Conservation (phyloP, 2,888 invertebrate genomes). For the Gonocerus acuteangulatus region DNA sequence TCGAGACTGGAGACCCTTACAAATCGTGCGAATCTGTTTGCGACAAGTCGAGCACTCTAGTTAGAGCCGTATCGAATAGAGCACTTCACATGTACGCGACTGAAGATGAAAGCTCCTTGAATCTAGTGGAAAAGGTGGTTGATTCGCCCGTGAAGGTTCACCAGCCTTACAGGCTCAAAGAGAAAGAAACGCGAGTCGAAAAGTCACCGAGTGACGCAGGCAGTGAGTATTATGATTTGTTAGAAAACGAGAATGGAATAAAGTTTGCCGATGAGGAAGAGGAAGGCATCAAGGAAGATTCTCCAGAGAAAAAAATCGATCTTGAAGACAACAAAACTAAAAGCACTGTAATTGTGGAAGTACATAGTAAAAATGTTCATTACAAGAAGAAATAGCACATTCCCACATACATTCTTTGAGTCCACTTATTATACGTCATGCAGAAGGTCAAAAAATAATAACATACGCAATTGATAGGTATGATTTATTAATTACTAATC, state of each 20-base stretch:
- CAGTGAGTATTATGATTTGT: constrained; percentile 42
- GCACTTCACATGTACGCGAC: constrained; percentile 25
- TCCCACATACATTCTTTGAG: neutral
- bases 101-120: constrained; percentile 23
- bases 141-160: constrained; percentile 35
- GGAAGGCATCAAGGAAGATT: constrained; percentile 42
- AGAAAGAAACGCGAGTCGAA: constrained; percentile 57
- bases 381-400: constrained; percentile 19
- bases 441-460: too few species aligned
- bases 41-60: constrained; percentile 2
- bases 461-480: too few species aligned
- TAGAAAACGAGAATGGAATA: constrained; percentile 54
- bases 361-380: constrained; percentile 27
- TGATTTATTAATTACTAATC: too few species aligned
- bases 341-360: constrained; percentile 30
- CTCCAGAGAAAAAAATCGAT: constrained; percentile 24
- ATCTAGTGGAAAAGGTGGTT: constrained; percentile 31
- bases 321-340: constrained; percentile 17
- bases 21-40: constrained; percentile 13
- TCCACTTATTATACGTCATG: too few species aligned
- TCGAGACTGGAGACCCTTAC: constrained; percentile 3
- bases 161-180: constrained; percentile 24
- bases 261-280: constrained; percentile 65
- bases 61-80: constrained; percentile 19
- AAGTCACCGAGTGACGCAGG: constrained; percentile 52